Evolutionary conservation across 1,140 invertebrate genomes (phyloP), one percentile per base, ranked within the genome.

Genomic region (Chironomus striatipennis): DNA sequence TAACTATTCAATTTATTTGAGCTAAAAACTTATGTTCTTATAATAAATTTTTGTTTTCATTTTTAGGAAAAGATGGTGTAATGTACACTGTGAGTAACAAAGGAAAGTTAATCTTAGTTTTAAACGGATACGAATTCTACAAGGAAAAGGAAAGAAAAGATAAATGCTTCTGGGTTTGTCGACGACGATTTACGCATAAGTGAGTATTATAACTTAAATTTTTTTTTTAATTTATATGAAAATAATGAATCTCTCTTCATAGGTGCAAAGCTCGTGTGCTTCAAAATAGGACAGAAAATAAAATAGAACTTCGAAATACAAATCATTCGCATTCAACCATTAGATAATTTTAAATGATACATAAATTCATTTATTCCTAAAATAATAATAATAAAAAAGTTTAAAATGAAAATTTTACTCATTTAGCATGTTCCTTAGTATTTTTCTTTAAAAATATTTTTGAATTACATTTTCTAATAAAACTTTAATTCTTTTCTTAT

Each of bases 71-170:
- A 34, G 24, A 34, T 34, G 24, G 2, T 34, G 24, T 34, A 5
- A 34, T 34, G 24, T 57, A 57, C n/a, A 57, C 12, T 57, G 47
- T 57, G 5, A 57, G 47, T 4, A 57, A 57, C 3, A 70, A 21
- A 70, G 65, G 65, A 70, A 70, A 70, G 20, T 70, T 70, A 21
- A 70, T 70, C 18, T 9, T 70, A 8, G 17, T 18, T 21, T 70
- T 18, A 10, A 18, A 70, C 6, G 6, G 18, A 7, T 17, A 70
- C 10, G 20, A 21, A 9, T 70, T 18, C 20, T 21, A 20, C 18
- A 70, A 21, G 10, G 20, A 70, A 18, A 20, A 18, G 18, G 17
- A 70, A 5, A 20, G 17, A 8, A 10, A 3, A 7, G 7, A 70
- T 21, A 17, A 70, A 18, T 20, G 8, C 4, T 70, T 70, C 18